Evolutionary conservation across 2,113 vertebrate species (phyloP), one percentile per base, ranked within the genome.

Genomic region (Periophthalmus modestus): DNA sequence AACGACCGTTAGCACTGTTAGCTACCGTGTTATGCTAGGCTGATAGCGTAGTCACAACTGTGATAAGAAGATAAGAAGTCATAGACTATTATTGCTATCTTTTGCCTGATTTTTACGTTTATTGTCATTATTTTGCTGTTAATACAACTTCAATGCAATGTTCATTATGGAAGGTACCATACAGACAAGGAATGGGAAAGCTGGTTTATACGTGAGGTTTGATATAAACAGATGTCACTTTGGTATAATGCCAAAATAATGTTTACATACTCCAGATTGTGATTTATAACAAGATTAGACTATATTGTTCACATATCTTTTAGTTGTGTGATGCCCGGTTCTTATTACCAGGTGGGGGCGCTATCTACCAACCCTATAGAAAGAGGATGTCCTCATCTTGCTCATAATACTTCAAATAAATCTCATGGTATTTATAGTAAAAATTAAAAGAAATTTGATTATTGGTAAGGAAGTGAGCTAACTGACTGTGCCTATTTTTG

Each of bases 341-440:
- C 50, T 28, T 7, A n/a, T n/a, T 66, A 21, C 82, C 89, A 86
- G 80, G 24, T 4, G 89, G 77, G 85, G 91, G 90, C 81, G 83
- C 89, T 77, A 77, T 63, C 14, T 14, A 71, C 74, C 52, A 82
- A 71, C 58, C 71, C 5, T 19, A 75, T 50, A 59, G 62, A 72
- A 58, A 28, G 19, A 55, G 68, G 58, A 63, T 79, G 72, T 59
- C 69, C 73, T 58, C 71, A 48, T 47, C 61, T 77, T 77, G 59
- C 43, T 50, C 39, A 73, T 15, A 12, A 46, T 65, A 69, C 55
- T 59, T 72, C 65, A 79, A 11, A 75, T 11, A 62, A 68, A 66
- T 24, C 21, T 69, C 13, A 46, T 67, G 15, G 73, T 46, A 71
- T 68, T 21, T 57, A 5, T 28, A 36, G 19, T 11, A 79, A 73